Conservation (phyloP, 2,113 vertebrate genomes). For the Anolis carolinensis region DNA sequence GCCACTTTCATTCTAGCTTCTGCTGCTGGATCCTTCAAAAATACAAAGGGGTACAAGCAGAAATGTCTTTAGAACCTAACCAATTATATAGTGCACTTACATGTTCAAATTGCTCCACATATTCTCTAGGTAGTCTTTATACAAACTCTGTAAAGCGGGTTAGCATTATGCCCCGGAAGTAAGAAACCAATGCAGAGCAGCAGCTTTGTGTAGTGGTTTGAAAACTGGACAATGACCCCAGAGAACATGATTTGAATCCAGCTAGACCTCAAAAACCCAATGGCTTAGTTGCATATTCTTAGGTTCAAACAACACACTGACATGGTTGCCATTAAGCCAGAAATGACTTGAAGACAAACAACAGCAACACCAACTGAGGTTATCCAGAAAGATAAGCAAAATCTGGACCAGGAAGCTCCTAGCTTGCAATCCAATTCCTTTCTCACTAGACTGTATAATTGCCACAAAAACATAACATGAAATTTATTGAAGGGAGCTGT, state of each 20-base stretch:
- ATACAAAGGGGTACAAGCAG: neutral
- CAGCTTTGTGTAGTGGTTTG: too few species aligned
- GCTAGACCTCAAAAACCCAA: too few species aligned
- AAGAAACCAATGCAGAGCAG: neutral
- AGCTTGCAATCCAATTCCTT: neutral
- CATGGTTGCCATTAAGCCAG: too few species aligned
- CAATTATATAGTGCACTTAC: neutral
- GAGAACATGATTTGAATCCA: too few species aligned
- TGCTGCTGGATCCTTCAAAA: constrained; percentile 90
- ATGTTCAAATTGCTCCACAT: neutral
- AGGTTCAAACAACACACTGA: too few species aligned
- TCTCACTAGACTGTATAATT: neutral
- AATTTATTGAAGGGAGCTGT: neutral
- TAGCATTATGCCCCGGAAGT: neutral
- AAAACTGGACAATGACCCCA: too few species aligned
- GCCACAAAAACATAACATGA: neutral
- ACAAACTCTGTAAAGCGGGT: neutral
- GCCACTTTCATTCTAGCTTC: constrained; percentile 99
- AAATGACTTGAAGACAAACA: too few species aligned
- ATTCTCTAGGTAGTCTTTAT: neutral
- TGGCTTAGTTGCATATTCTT: too few species aligned
- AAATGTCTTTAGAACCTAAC: neutral
- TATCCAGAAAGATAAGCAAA: constrained; percentile 12
- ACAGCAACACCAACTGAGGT: too few species aligned
- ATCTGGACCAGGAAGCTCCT: neutral